phyloP scores from a whole-genome alignment of 1,140 invertebrate species.

The Heterodera carotae region DNA sequence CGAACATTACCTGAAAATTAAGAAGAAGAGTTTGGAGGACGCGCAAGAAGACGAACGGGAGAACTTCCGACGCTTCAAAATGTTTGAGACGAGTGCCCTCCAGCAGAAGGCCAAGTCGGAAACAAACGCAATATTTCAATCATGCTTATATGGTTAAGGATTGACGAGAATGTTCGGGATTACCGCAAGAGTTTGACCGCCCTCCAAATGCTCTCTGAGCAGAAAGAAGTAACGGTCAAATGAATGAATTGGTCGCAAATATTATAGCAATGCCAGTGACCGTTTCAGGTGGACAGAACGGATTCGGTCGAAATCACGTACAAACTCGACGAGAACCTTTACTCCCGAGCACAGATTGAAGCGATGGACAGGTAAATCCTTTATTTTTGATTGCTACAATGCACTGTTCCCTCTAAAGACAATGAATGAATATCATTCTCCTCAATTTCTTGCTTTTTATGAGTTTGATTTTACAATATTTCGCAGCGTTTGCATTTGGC shows the following conservation, averaged over 20 bases:
- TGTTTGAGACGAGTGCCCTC: constrained; percentile 87
- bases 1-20: constrained; percentile 83
- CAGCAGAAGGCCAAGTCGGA: constrained; percentile 74
- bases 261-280: no score
- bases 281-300: constrained; percentile 64
- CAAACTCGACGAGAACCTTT: constrained; percentile 90
- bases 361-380: constrained; percentile 76
- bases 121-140: no score
- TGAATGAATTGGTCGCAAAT: constrained; percentile 28
- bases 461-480: not conserved
- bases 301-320: constrained; percentile 82
- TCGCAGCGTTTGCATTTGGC: constrained; percentile 84
- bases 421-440: not conserved
- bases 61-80: constrained; percentile 90
- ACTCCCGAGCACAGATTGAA: constrained; percentile 81
- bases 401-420: not conserved
- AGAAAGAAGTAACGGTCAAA: constrained; percentile 74
- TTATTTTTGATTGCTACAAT: not conserved
- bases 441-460: not conserved
- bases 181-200: constrained; percentile 78
- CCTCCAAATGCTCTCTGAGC: constrained; percentile 61
- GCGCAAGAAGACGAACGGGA: constrained; percentile 84
- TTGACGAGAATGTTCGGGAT: constrained; percentile 82
- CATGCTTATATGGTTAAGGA: constrained; percentile 37
- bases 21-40: constrained; percentile 78